Conservation (phyloP, 2,797 vertebrate genomes). For the Anniella stebbinsi region DNA sequence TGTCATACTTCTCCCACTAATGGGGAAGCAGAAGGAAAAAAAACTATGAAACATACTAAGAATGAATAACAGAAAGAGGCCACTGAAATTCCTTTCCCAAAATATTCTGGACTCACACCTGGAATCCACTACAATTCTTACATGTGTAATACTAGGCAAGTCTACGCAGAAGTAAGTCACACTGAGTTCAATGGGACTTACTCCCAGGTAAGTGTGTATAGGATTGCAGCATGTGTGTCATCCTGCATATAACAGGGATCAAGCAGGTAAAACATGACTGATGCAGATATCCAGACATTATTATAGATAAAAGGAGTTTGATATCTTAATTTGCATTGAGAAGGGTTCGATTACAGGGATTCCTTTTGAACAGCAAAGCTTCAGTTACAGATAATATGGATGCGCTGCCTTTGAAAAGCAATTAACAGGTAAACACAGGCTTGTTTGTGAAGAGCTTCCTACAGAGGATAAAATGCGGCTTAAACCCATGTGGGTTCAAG, state of each 20-base stretch:
- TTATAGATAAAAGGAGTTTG: neutral
- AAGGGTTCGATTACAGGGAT: neutral
- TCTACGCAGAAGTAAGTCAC: neutral
- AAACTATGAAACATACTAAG: neutral
- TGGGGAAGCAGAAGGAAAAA: neutral
- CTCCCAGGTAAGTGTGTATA: neutral
- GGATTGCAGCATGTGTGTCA: neutral
- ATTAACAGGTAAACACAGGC: constrained; percentile 4
- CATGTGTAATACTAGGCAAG: neutral
- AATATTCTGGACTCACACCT: neutral
- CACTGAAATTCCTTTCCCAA: neutral
- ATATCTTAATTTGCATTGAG: neutral
- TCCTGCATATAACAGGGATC: neutral
- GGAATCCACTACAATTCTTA: neutral
- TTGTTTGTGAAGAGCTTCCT: neutral
- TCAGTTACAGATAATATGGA: neutral
- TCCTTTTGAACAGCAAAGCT: neutral
- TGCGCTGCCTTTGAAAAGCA: neutral
- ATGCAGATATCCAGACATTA: neutral
- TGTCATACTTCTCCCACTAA: neutral
- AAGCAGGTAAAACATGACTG: neutral
- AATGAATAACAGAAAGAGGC: neutral
- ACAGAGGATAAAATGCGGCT: neutral
- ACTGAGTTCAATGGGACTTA: neutral
- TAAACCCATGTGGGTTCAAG: constrained; percentile 16